Evolutionary conservation across 2,888 invertebrate species (phyloP).

Genomic region (Anoplius nigerrimus): DNA sequence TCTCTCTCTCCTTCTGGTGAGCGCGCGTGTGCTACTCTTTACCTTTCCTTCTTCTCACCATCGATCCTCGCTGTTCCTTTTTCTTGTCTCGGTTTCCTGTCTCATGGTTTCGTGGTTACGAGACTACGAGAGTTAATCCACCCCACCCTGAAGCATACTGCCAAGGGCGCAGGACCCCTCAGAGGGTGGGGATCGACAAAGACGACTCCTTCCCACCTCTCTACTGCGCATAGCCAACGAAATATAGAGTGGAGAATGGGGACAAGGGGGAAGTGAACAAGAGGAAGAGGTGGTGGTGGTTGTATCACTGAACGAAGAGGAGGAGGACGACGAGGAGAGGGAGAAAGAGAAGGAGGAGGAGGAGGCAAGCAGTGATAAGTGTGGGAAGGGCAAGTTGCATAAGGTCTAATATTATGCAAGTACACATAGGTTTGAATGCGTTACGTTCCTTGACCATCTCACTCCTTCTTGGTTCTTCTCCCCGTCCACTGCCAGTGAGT

Average conservation of each 20-base stretch:
- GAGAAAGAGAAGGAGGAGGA: slow-evolving; percentile 42
- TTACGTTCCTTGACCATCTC: slow-evolving; percentile 59
- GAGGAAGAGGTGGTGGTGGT: slow-evolving; percentile 12
- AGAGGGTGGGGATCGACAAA: slow-evolving; percentile 44
- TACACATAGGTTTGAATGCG: slow-evolving; percentile 67
- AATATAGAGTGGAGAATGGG: too few species aligned
- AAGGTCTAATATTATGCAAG: slow-evolving; percentile 73
- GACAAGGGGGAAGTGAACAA: slow-evolving; percentile 16
- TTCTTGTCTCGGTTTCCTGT: slow-evolving; percentile 12
- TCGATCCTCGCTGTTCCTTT: slow-evolving; percentile 6
- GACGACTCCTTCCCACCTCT: slow-evolving; percentile 40
- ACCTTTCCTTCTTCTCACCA: slow-evolving; percentile 40
- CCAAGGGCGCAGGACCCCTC: slow-evolving; percentile 59
- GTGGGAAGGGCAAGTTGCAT: slow-evolving; percentile 75
- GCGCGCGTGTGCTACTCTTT: slow-evolving; percentile 31
- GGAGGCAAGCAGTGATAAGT: slow-evolving; percentile 72
- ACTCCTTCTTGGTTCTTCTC: slow-evolving; percentile 6
- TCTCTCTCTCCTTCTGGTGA: not conserved
- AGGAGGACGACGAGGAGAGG: slow-evolving; percentile 23
- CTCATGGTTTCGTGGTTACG: slow-evolving; percentile 24
- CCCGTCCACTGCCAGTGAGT: slow-evolving; percentile 5
- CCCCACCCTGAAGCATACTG: slow-evolving; percentile 61
- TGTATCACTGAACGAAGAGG: slow-evolving; percentile 15
- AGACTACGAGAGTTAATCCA: slow-evolving; percentile 37
- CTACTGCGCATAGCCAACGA: slow-evolving; percentile 11